Evolutionary conservation across 2,888 invertebrate species (phyloP), one percentile per base, ranked within the genome.

Genomic region (Priocnemis perturbator): DNA sequence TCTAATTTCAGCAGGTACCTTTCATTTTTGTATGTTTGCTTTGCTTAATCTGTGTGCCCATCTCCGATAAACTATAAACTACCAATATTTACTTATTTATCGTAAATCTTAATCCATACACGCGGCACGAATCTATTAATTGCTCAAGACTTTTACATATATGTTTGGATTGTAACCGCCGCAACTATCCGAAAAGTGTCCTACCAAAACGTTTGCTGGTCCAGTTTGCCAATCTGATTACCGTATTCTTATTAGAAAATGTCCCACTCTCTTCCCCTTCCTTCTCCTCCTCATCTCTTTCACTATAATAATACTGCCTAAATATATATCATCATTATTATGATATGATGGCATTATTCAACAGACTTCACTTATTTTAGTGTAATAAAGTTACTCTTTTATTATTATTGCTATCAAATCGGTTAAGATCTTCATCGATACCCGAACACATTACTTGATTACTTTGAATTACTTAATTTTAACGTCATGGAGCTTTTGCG

Each of bases 61-160:
- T 83, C 77, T 79, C 65, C 67, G 76, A 79, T 78, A n/a, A 81
- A 79, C 81, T 80, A 85, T 82, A 80, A 87, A 83, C 83, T 83
- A 81, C 79, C 73, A 76, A 75, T 77, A 79, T 78, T 77, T 70
- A 79, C 73, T 78, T 79, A 78, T 78, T 74, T 71, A 71, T 50
- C 64, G 64, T 73, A 68, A 69, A 52, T 59, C 62, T 73, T 77
- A 57, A 7, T 67, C 45, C 4, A 37, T 37, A 37, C 7, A 37
- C 37, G 37, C 37, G 37, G 14, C 37, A 37, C 37, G 7, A 9
- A 45, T 60, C 64, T 58, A 58, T 72, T 62, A 77, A 60, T 65
- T 61, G 60, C 57, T 67, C n/a, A 63, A 55, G 44, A 5, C 61
- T 57, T 67, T 60, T 63, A 66, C 48, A 61, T 71, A 50, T 50